A percentile compares a stretch with the other conserved stretches of the same genome.
Conservation (phyloP, 2,888 invertebrate species). For the Pilophorus perplexus region DNA sequence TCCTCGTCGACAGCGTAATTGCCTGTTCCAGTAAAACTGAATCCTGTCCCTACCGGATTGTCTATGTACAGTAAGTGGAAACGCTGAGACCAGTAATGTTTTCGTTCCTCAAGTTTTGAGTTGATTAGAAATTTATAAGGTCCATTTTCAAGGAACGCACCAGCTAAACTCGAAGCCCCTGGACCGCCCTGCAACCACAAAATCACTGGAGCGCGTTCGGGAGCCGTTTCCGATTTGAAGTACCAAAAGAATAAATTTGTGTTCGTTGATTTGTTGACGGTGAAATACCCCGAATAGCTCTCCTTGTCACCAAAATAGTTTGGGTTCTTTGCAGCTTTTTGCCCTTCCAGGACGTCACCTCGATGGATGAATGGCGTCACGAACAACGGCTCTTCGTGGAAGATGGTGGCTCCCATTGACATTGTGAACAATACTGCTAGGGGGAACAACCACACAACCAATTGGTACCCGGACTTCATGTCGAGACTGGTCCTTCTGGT, state of each 20-base stretch:
- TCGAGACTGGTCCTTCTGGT: no score
- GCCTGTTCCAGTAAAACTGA: constrained; percentile 60
- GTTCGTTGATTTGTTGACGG: constrained; percentile 56
- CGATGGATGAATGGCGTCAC: constrained; percentile 60
- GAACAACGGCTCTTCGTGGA: constrained; percentile 60
- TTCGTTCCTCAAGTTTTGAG: constrained; percentile 50
- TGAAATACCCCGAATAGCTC: constrained; percentile 64
- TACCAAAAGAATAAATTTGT: constrained; percentile 58
- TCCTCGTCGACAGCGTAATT: constrained; percentile 59
- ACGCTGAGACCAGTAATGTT: constrained; percentile 60
- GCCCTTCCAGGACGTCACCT: constrained; percentile 56
- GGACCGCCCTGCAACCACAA: constrained; percentile 63
- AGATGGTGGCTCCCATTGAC: no score
- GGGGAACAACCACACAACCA: no score
- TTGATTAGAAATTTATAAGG: constrained; percentile 52
- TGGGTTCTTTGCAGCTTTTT: constrained; percentile 42
- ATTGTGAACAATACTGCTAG: no score
- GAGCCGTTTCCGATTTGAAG: constrained; percentile 53
- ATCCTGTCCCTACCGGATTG: no score
- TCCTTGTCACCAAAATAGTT: background rate
- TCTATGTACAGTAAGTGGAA: constrained; percentile 63
- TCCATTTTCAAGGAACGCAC: constrained; percentile 61
- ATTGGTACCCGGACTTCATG: no score
- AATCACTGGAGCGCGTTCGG: constrained; percentile 54
- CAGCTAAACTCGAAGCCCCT: constrained; percentile 58